A percentile compares a stretch with the other conserved stretches of the same genome.
phyloP scores from a whole-genome alignment of 1,140 invertebrate species.

The Ceratosolen fusciceps region DNA sequence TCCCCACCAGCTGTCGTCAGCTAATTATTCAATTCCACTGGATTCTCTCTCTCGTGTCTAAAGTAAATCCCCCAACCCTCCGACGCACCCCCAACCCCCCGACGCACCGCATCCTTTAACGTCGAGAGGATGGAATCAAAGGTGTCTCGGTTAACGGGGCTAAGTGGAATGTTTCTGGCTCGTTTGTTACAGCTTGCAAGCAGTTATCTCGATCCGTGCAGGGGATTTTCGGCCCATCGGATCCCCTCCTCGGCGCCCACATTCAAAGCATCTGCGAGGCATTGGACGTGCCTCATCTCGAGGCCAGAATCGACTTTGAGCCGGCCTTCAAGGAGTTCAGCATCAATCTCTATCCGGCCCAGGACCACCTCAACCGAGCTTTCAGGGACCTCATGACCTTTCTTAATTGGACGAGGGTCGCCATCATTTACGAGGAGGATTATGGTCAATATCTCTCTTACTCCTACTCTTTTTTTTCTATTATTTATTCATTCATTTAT shows the following conservation, averaged over 20 bases:
- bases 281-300: slow-evolving; percentile 89
- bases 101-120: too few species aligned
- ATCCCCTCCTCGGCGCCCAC: slow-evolving; percentile 85
- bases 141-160: too few species aligned
- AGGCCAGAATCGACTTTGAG: slow-evolving; percentile 82
- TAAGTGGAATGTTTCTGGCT: neutral
- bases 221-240: slow-evolving; percentile 90
- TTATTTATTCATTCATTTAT: too few species aligned
- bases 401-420: slow-evolving; percentile 94
- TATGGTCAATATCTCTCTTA: slow-evolving; percentile 1
- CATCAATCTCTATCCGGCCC: slow-evolving; percentile 91
- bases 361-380: slow-evolving; percentile 86
- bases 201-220: slow-evolving; percentile 89
- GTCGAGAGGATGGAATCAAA: too few species aligned
- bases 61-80: too few species aligned
- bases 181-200: slow-evolving; percentile 81
- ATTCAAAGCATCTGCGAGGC: slow-evolving; percentile 92
- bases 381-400: slow-evolving; percentile 90
- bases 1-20: too few species aligned
- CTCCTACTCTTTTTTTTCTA: too few species aligned
- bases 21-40: too few species aligned
- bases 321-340: slow-evolving; percentile 82
- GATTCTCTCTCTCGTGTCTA: too few species aligned
- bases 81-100: too few species aligned
- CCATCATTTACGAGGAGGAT: slow-evolving; percentile 90